Evolutionary conservation across 2,888 invertebrate species (phyloP), one percentile per base, ranked within the genome.

Genomic region (Drosophila eohydei): DNA sequence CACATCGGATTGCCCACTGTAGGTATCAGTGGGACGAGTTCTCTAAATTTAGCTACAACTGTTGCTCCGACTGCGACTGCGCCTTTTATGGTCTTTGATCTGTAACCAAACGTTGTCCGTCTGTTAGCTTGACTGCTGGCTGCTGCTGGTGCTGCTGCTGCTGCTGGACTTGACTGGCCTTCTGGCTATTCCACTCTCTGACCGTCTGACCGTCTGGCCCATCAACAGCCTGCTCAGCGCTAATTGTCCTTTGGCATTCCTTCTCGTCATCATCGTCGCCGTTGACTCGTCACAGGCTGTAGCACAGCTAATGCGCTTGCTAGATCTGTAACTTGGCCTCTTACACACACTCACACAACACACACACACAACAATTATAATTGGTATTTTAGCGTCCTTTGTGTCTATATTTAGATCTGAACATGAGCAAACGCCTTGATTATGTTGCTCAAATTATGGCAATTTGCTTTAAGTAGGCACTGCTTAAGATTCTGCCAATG

Each of bases 191-290:
- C 14, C 7, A 9, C 21, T 32, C n/a, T 32, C 32, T 58, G 51
- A 26, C 4, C 50, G 40, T 43, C 57, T 28, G 48, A 12, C 38
- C 40, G 28, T 4, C 43, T 41, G 51, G 48, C 28, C 71, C 66
- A 74, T 78, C 77, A 71, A 71, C 56, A 71, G 67, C 63, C 74
- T 81, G 78, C 46, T 70, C 72, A 71, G 44, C 79, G 80, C 82
- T 87, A 87, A 87, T 87, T 87, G 83, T 87, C 83, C 86, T 88
- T 80, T 81, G 83, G 83, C 81, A 88, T 87, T 86, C 83, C 83
- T 83, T 55, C 81, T 80, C 72, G 74, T 74, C 78, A 79, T 74
- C 83, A 78, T 80, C 76, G 67, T 71, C 79, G 48, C 30, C 43
- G 28, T 43, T 46, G 36, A 32, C 52, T 54, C 62, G 44, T 58